A percentile compares a stretch with the other conserved stretches of the same genome.
These are phyloP conservation scores for Cenopis cana DNA, from an alignment of 2,888 invertebrate species.

Conservation along the genomic window DNA sequence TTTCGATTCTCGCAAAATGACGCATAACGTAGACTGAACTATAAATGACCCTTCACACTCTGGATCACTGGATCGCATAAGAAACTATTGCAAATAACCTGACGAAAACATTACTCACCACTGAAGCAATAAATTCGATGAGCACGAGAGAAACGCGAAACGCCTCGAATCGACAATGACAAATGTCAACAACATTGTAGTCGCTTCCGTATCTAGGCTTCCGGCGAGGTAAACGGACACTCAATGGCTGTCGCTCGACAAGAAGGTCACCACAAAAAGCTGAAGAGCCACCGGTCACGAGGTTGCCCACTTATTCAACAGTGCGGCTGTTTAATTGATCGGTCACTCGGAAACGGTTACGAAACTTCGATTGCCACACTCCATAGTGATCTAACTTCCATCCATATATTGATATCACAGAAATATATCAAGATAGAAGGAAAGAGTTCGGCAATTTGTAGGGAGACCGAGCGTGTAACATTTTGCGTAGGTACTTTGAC, in stretches of 20 bases:
- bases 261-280: slow-evolving; percentile 38
- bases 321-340: slow-evolving; percentile 21
- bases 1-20: neutral
- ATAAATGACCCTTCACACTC: neutral
- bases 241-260: slow-evolving; percentile 46
- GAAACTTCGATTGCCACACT: slow-evolving; percentile 12
- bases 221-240: slow-evolving; percentile 46
- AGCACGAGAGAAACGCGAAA: slow-evolving; percentile 44
- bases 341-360: slow-evolving; percentile 27
- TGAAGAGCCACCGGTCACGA: slow-evolving; percentile 35
- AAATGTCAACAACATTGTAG: slow-evolving; percentile 37
- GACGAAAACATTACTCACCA: slow-evolving; percentile 21
- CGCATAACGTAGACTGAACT: neutral
- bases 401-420: slow-evolving; percentile 22
- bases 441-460: too few species aligned
- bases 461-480: too few species aligned
- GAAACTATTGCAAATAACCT: slow-evolving; percentile 12
- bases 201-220: slow-evolving; percentile 46
- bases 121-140: slow-evolving; percentile 24
- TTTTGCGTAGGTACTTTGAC: too few species aligned
- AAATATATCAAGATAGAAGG: too few species aligned
- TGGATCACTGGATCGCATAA: neutral
- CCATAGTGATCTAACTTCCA: neutral
- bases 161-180: slow-evolving; percentile 47
- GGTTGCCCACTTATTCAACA: slow-evolving; percentile 35